Evolutionary conservation across 2,888 invertebrate genomes (phyloP).

Genomic region (Anarsia innoxiella): DNA sequence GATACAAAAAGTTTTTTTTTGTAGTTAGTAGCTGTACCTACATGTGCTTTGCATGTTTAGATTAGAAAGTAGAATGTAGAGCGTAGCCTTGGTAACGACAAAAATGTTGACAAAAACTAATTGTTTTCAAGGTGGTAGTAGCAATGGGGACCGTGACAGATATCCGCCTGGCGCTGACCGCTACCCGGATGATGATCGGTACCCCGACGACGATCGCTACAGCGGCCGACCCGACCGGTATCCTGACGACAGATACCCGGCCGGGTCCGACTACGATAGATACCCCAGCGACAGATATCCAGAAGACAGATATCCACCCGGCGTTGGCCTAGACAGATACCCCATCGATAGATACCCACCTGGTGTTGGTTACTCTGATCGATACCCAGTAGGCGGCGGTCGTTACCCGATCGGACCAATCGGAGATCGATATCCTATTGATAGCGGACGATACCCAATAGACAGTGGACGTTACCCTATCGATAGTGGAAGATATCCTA

Average conservation of each 20-base stretch:
- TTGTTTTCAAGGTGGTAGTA: constrained; percentile 52
- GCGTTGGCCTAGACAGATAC: constrained; percentile 44
- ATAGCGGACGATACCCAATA: constrained; percentile 57
- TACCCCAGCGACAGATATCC: constrained; percentile 64
- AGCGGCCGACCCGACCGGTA: constrained; percentile 68
- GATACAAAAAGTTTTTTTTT: no score
- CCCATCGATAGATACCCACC: constrained; percentile 39
- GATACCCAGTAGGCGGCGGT: constrained; percentile 54
- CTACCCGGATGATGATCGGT: constrained; percentile 69
- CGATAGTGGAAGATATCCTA: constrained; percentile 51
- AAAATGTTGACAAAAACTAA: no score
- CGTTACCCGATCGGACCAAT: constrained; percentile 65
- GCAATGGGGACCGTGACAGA: constrained; percentile 50
- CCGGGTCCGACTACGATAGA: constrained; percentile 46
- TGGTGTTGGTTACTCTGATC: constrained; percentile 34
- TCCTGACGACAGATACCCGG: constrained; percentile 68
- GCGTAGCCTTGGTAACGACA: constrained; percentile 14
- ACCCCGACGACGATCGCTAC: constrained; percentile 67
- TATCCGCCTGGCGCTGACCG: constrained; percentile 66
- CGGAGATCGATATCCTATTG: constrained; percentile 66
- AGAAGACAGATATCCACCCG: constrained; percentile 64
- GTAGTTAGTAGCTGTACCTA: no score
- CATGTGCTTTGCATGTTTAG: no score
- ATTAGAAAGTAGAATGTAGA: background rate
- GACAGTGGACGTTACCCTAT: constrained; percentile 53